Evolutionary conservation across 2,888 invertebrate genomes (phyloP), one percentile per base, ranked within the genome.

Genomic region (Pogonocherus hispidulus): DNA sequence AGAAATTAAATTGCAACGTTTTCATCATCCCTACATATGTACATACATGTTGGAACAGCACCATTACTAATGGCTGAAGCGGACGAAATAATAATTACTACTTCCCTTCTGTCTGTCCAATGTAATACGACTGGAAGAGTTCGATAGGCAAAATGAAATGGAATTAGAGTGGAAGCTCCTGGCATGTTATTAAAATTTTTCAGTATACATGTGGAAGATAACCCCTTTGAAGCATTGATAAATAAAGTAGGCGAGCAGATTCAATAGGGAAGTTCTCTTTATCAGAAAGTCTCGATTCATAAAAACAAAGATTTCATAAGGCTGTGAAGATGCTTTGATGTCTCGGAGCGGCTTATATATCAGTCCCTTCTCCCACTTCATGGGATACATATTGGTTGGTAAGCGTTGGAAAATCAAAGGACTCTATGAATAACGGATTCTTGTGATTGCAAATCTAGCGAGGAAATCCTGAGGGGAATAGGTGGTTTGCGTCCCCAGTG

Each of bases 241-340:
- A 19, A 20, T 46, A 57, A 22, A 65, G 59, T 63, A 70, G 73
- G 66, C 64, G 70, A 57, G 69, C 66, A 72, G 70, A 76, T 76
- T 75, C 71, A 74, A 76, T 75, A 73, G 71, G 71, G 71, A 71
- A 71, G 64, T 51, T 69, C 55, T 75, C 73, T 76, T 74, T 73
- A 77, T 68, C 71, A 72, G 63, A 73, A 67, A 71, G 70, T 67
- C 70, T 66, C 68, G 74, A 76, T 77, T 77, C 79, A 76, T 76
- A 79, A 81, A 81, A 79, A 81, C 80, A 81, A 81, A 80, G 80
- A 80, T 80, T 80, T 79, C 78, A 80, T 80, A 80, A 79, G 77
- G 72, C 77, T 71, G 70, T 64, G 72, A 69, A 47, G 69, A 70
- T 73, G 71, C 79, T 81, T 81, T 81, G 81, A 81, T 79, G 81